Base-by-base conservation (phyloP, 2,113 vertebrate genomes). In the Myiopsitta monachus region DNA sequence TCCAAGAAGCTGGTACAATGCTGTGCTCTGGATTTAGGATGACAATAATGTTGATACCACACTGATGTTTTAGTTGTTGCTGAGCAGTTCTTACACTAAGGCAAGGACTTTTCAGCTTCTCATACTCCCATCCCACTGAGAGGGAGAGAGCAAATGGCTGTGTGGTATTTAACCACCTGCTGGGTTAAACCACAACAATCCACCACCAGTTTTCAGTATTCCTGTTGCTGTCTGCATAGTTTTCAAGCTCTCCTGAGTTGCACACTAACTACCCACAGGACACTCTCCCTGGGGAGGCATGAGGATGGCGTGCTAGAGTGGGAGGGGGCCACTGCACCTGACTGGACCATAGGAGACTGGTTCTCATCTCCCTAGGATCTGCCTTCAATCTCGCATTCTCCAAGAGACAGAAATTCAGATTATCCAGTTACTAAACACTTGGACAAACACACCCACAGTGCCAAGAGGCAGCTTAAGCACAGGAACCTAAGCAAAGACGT, bases 221-320 rank as follows among this genome's bases (percentile, higher is more conserved):
- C 27, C 18, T 24, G 23, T 47, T 7, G 14, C 18, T 41, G 16
- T 4, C 3, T 82, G 17, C 3, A 36, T 6, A 59, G 14, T 19
- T 74, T 84, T 38, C 24, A 81, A 85, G 39, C 2, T 30, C 27
- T 81, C 11, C 43, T 44, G 51, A 84, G 44, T n/a, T 78, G 44
- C 24, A 64, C 31, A 33, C 5, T 7, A 9, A 2, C 21, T 66
- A 27, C 22, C 8, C 46, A 33, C 3, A 68, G 27, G 15, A 43
- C 7, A 7, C 1, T 0, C 5, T 72, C 38, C 30, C 31, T 5
- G 5, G 33, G 8, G 5, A 62, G 19, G 6, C 28, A 39, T 0
- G 3, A 66, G 24, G 13, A 51, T 27, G 10, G 44, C 14, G 2
- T 57, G 7, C 7, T 39, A 26, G 7, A 6, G 6, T 51, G 23